These are phyloP conservation scores for Liparis tanakae DNA, from an alignment of 2,797 vertebrate genomes.

Conservation along the genomic window DNA sequence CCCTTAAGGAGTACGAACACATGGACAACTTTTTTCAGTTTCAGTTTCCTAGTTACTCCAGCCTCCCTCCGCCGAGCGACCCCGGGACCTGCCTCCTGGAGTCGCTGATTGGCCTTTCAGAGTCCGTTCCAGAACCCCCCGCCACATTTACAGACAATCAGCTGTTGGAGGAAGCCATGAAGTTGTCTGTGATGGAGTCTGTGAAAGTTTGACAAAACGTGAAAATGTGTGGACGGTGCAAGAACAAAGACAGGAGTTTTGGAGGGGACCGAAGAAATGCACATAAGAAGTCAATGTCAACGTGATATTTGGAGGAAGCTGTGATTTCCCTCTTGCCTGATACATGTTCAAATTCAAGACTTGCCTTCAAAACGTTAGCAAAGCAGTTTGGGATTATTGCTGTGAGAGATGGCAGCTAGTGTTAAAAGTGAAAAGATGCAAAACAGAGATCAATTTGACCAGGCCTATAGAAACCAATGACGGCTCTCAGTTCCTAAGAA, in stretches of 20 bases:
- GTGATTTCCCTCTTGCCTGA: conserved; percentile 79
- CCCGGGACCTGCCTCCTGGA: conserved; percentile 91
- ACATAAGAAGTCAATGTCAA: conserved; percentile 71
- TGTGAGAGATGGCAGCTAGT: conserved; percentile 83
- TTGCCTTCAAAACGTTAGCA: conserved; percentile 83
- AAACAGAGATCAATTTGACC: conserved; percentile 60
- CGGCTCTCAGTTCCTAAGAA: conserved; percentile 78
- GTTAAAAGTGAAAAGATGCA: conserved; percentile 63
- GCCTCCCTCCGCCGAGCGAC: conserved; percentile 85
- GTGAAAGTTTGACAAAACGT: conserved; percentile 87
- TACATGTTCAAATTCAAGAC: conserved; percentile 75
- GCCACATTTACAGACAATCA: conserved; percentile 93
- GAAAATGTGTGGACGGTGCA: conserved; percentile 56
- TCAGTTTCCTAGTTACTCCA: conserved; percentile 88
- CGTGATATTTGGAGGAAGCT: conserved; percentile 74
- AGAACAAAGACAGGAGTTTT: conserved; percentile 15
- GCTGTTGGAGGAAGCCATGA: conserved; percentile 93
- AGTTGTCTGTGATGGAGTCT: conserved; percentile 90
- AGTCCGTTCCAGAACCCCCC: conserved; percentile 89
- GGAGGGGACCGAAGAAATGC: conserved; percentile 69
- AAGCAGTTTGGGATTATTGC: conserved; percentile 76
- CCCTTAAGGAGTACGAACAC: conserved; percentile 91
- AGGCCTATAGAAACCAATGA: conserved; percentile 69
- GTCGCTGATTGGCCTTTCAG: conserved; percentile 92
- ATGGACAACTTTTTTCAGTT: conserved; percentile 91